Base-by-base conservation (phyloP, 1,140 invertebrate genomes). In the Halictus rubicundus region DNA sequence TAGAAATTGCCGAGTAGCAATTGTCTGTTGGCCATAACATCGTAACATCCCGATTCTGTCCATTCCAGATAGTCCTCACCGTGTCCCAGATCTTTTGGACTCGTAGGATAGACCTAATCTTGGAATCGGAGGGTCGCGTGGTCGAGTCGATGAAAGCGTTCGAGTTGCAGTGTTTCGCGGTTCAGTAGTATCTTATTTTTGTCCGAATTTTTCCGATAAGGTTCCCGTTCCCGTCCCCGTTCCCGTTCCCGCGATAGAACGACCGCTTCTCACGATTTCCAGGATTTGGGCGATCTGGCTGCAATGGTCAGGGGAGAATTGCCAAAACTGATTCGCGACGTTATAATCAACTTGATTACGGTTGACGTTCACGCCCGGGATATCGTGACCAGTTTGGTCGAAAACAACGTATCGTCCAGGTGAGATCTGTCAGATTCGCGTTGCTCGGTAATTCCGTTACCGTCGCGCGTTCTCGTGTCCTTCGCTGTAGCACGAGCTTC, bases 11-110 rank as follows among this genome's bases (percentile, higher is more conserved):
- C n/a, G n/a, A n/a, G n/a, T n/a, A n/a, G n/a, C n/a, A n/a, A n/a
- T n/a, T n/a, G n/a, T 32, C 32, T 32, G 4, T 32, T 10, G 42
- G 2, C 42, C 10, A 14, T 46, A 12, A 46, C 10, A 46, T 14
- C 42, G 2, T 9, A 12, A 0, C 10, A n/a, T 25, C 19, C 37
- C 32, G 32, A 12, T 12, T 52, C 57, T 69, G 9, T 42, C 46
- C 68, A 70, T 87, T 88, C 19, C 78, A 95, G 94, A 94, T 96
- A 25, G 94, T 97, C 2, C 90, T 98, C 37, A 96, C 96, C 1
- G 96, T 98, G 0, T 97, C 96, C 0, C 97, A 98, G 92, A 96
- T 97, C 78, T 97, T 97, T 94, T 98, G 97, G 97, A 95, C 96
- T 3, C 92, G 94, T 86, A 94, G 95, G 68, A 95, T 98, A 3